A percentile compares a stretch with the other conserved stretches of the same genome.
Conservation (phyloP, 2,797 vertebrate species). For the Spheniscus humboldti region DNA sequence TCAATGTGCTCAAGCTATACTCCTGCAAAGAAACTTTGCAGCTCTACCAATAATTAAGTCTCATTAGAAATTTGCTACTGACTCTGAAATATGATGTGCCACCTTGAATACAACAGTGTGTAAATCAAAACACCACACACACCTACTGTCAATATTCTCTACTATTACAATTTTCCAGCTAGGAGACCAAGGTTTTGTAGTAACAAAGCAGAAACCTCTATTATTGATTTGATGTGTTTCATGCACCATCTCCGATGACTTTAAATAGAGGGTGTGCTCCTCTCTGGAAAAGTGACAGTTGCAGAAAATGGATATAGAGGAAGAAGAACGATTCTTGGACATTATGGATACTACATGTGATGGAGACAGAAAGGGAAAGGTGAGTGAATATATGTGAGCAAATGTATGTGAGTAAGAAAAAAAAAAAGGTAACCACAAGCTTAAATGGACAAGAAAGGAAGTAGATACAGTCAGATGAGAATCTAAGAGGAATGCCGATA, state of each 20-base stretch:
- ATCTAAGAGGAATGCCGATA: not conserved
- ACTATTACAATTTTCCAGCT: not conserved
- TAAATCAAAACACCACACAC: not conserved
- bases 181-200: not conserved
- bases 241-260: rapidly evolving
- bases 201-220: not conserved
- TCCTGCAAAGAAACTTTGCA: not conserved
- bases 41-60: not conserved
- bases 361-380: not conserved
- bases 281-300: not conserved
- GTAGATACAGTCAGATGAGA: not conserved
- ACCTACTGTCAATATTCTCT: not conserved
- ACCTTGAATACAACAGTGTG: not conserved
- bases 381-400: not conserved
- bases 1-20: not conserved
- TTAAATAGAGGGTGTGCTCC: not conserved
- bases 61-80: not conserved
- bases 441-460: not conserved
- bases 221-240: not conserved
- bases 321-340: not conserved
- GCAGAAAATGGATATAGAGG: not conserved
- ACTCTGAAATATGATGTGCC: not conserved
- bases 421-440: not conserved
- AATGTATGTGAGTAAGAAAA: rapidly evolving
- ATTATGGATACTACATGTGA: not conserved